Conservation (phyloP, 2,113 vertebrate genomes). For the Phainopepla nitens region DNA sequence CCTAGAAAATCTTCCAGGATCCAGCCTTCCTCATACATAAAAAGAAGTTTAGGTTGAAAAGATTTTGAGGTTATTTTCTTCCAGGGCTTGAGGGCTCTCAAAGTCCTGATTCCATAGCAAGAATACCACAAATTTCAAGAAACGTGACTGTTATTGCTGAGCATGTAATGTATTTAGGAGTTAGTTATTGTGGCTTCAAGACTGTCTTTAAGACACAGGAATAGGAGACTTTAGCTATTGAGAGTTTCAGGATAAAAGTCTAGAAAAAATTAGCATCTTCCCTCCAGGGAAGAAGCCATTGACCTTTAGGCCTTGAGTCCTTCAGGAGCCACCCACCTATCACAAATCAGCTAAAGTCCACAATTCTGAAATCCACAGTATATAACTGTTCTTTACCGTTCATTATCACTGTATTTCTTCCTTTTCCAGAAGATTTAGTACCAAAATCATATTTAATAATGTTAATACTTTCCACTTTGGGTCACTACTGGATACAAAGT, state of each 20-base stretch:
- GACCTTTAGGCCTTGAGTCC: background rate
- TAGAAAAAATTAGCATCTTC: background rate
- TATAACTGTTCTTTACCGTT: background rate
- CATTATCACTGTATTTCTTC: background rate
- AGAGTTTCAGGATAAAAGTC: background rate
- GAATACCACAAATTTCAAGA: background rate
- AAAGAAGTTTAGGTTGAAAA: background rate
- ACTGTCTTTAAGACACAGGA: background rate
- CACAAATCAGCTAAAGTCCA: background rate
- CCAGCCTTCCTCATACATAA: background rate
- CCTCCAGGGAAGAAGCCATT: background rate
- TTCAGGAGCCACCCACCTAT: rapidly evolving
- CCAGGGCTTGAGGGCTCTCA: background rate
- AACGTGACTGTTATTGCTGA: background rate
- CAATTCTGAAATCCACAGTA: background rate
- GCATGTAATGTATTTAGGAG: background rate
- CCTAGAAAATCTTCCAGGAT: background rate
- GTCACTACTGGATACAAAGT: background rate
- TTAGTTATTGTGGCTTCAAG: background rate
- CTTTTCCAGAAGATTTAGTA: background rate
- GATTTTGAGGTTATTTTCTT: background rate
- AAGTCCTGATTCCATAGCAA: background rate
- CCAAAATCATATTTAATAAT: background rate
- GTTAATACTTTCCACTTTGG: background rate
- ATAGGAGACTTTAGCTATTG: background rate